phyloP scores from a whole-genome alignment of 2,888 invertebrate genomes.

The Leptinotarsa peninsularis region DNA sequence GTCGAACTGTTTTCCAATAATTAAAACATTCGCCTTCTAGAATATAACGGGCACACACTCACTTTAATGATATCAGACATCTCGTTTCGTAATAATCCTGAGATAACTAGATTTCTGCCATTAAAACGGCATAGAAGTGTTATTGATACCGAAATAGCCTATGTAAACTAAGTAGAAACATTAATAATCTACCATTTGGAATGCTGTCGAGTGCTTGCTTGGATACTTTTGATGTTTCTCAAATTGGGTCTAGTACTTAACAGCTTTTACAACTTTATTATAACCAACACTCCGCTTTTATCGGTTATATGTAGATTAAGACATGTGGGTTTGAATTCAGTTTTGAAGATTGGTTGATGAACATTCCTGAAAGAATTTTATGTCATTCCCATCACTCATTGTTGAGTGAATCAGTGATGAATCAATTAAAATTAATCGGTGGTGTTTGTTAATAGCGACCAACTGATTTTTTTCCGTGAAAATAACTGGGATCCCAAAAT shows the following conservation, averaged over 20 bases:
- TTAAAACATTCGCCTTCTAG: slow-evolving; percentile 4
- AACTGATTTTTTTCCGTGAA: neutral
- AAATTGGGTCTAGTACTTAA: slow-evolving; percentile 40
- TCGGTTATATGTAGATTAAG: slow-evolving; percentile 24
- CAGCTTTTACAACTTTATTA: slow-evolving; percentile 42
- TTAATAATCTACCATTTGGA: slow-evolving; percentile 40
- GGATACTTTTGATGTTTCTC: slow-evolving; percentile 38
- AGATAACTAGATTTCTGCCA: slow-evolving; percentile 8
- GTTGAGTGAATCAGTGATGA: neutral
- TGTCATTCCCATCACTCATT: neutral
- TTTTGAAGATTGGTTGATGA: slow-evolving; percentile 20
- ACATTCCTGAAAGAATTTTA: neutral
- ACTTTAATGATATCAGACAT: neutral
- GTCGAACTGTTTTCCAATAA: neutral
- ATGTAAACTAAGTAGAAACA: slow-evolving; percentile 38
- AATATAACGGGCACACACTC: neutral
- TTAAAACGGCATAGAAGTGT: slow-evolving; percentile 31
- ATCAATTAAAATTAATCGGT: neutral
- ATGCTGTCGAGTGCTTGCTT: slow-evolving; percentile 34
- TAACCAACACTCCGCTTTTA: slow-evolving; percentile 33
- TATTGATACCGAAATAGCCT: slow-evolving; percentile 38
- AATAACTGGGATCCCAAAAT: neutral
- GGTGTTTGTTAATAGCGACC: neutral
- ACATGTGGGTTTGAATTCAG: slow-evolving; percentile 20
- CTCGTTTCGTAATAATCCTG: neutral